Evolutionary conservation across 2,113 vertebrate genomes (phyloP).

Genomic region (Falco punctatus): DNA sequence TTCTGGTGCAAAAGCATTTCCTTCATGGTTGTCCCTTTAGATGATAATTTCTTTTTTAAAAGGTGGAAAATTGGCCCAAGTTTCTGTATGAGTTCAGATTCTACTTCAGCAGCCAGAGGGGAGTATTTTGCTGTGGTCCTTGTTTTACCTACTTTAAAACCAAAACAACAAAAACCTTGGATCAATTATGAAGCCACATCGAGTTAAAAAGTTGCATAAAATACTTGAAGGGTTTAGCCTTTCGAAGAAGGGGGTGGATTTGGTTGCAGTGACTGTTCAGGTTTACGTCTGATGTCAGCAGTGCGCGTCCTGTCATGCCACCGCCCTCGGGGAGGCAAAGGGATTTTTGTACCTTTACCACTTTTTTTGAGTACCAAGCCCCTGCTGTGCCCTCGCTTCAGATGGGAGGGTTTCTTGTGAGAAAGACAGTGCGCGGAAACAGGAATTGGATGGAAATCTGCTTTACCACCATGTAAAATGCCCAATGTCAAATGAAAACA

Average conservation of each 20-base stretch:
- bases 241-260: not conserved
- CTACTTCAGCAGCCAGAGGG: not conserved
- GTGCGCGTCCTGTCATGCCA: rapidly evolving
- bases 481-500: not conserved
- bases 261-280: not conserved
- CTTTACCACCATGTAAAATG: not conserved
- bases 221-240: not conserved
- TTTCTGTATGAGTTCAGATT: not conserved
- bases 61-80: not conserved
- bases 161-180: not conserved
- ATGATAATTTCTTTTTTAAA: not conserved
- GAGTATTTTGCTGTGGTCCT: not conserved
- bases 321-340: not conserved
- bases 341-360: not conserved
- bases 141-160: not conserved
- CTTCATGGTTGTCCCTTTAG: not conserved
- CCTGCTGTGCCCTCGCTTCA: not conserved
- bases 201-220: not conserved
- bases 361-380: not conserved
- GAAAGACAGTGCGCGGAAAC: not conserved
- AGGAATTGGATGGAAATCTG: not conserved
- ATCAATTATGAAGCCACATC: not conserved
- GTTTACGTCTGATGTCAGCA: not conserved
- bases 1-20: not conserved
- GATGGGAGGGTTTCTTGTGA: not conserved